Base-by-base conservation (phyloP, 2,888 invertebrate genomes). In the Xestobium rufovillosum region DNA sequence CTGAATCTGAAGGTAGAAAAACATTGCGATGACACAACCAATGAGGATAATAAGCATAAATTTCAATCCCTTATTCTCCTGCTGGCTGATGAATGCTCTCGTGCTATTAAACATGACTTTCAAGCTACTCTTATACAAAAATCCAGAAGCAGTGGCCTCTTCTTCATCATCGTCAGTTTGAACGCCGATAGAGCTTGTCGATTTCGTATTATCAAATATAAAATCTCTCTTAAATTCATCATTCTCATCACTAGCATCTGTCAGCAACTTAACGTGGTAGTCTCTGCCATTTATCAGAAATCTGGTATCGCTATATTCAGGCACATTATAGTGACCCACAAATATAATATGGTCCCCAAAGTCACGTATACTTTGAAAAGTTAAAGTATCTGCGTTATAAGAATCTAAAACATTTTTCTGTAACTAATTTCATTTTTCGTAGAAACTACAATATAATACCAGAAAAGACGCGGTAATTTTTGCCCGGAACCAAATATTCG, bases 21-120 rank as follows among this genome's bases (percentile, higher is more conserved):
- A 79, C 76, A 84, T 76, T 12, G 76, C 72, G 40, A 83, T 69
- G 38, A 84, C 77, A 43, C 79, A 70, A 30, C 81, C 77, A 16
- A 78, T 70, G 30, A 83, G 66, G 36, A 83, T 71, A 17, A 83
- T 76, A 2, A 85, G 60, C 12, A 76, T 71, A 28, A 84, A 68
- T 61, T 84, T 84, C 1, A 84, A 62, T 2, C 74, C 79, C 54
- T 82, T 80, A 56, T 83, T 84, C 49, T 85, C 85, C 52, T 85
- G 83, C 51, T 82, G 80, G 54, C 79, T 75, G 1, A 84, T 62
- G 83, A 83, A 85, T 8, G 66, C 51, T 44, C 75, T 72, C 1
- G 65, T 52, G 39, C 61, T 58, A 23, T 38, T 37, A 8, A 4
- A 14, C 31, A 8, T 28, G 26, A 6, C 10, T 14, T 28, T 28